These are phyloP conservation scores for Channa argus DNA, from an alignment of 2,113 vertebrate species.

Conservation along the genomic window DNA sequence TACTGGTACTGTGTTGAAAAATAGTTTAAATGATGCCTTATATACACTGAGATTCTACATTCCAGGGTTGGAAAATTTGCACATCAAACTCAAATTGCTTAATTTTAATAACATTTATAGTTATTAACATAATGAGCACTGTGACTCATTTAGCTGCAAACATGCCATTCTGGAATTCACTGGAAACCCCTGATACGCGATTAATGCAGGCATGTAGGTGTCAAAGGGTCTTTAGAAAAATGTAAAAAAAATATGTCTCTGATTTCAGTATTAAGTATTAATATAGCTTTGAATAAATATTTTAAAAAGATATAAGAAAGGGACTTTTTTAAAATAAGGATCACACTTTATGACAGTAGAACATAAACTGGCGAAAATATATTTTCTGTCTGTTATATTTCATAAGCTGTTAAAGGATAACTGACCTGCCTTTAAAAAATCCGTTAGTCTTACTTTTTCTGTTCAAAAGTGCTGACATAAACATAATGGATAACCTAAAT, in stretches of 20 bases:
- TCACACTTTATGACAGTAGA: neutral
- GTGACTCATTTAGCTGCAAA: slow-evolving; percentile 52
- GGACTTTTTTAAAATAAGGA: neutral
- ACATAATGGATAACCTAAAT: neutral
- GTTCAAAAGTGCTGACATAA: neutral
- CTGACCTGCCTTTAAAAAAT: no score
- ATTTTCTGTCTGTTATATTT: no score
- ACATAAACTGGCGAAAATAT: neutral
- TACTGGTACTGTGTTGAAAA: neutral
- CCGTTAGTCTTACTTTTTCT: no score
- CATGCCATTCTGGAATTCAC: neutral
- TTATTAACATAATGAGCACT: neutral
- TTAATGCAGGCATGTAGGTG: slow-evolving; percentile 9
- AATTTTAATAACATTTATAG: neutral
- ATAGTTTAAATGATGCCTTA: no score
- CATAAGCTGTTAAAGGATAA: no score
- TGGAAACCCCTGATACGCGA: slow-evolving; percentile 33
- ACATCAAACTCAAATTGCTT: neutral
- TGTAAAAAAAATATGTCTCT: neutral
- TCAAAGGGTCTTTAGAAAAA: slow-evolving; percentile 35
- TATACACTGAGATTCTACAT: no score
- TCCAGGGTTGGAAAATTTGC: neutral
- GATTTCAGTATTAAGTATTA: slow-evolving; percentile 31
- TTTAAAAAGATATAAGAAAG: neutral
- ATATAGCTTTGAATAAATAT: slow-evolving; percentile 11